Base-by-base conservation (phyloP, 2,888 invertebrate species). In the Globia sparganii region DNA sequence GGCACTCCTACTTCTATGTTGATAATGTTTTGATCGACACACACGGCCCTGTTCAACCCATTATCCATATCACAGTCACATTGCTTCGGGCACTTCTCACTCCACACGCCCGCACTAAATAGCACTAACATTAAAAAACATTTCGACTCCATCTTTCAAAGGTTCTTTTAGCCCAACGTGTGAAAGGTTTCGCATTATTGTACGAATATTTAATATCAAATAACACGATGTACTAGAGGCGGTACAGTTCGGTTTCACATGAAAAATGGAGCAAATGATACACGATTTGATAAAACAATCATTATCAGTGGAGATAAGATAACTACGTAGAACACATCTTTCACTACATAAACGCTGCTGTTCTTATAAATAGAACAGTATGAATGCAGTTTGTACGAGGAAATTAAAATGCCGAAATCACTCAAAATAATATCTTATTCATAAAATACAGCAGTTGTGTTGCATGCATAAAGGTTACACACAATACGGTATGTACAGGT, bases 1-100 rank as follows among this genome's bases (percentile, higher is more conserved):
- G 97, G 97, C 88, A 97, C 97, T 87, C 97, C 97, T 77, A 97
- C 94, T 87, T 97, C 97, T 5, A 97, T 94, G 86, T 94, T 96
- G 82, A 97, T 96, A 87, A 98, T 96, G 80, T 97, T 97, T 92
- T 97, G 97, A 67, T 97, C 96, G 77, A 97, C 97, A 89, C 97
- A 97, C 68, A 91, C 91, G 0, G 97, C 97, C 70, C 97, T 94
- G 88, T 96, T 97, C 72, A 97, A 91, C 34, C 94, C 95, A 90
- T 96, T 92, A 72, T 95, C 93, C 87, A 95, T 90, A 91, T 97
- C 97, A 94, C 97, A 97, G 81, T 95, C 95, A 90, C 97, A 97
- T 91, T 97, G 95, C 82, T 94, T 95, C 18, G 97, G 97, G 89
- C 97, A 97, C 75, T 93, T 76, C 58, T 94, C 93, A 80, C 92